Evolutionary conservation across 2,113 vertebrate genomes (phyloP).

Genomic region (Colinus virginianus): DNA sequence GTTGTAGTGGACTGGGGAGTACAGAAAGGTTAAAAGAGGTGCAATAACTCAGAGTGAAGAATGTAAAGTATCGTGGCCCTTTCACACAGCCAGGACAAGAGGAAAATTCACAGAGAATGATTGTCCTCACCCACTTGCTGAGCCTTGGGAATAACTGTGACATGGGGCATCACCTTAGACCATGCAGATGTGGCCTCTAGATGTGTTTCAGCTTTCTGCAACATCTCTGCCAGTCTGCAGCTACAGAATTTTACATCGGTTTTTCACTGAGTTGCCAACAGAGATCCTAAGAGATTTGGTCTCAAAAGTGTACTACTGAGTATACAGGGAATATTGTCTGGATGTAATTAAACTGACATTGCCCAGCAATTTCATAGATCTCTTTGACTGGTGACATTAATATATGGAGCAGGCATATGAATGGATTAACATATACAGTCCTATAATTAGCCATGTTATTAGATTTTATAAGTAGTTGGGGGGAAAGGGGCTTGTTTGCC

Average conservation of each 20-base stretch:
- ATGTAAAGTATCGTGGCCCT: fast-evolving
- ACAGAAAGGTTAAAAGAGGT: not conserved
- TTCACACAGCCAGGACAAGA: not conserved
- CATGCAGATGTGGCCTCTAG: not conserved
- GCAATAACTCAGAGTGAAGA: not conserved
- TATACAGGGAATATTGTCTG: constrained; percentile 17
- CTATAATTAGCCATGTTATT: constrained; percentile 71
- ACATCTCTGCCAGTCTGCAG: not conserved
- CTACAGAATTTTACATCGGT: not conserved
- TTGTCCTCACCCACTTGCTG: not conserved
- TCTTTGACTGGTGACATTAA: constrained; percentile 40
- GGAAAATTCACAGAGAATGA: not conserved
- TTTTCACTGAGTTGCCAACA: not conserved
- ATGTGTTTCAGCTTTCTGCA: not conserved
- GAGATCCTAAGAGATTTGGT: not conserved
- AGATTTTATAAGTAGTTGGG: constrained; percentile 56
- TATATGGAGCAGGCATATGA: constrained; percentile 31
- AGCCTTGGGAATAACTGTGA: not conserved
- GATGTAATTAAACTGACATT: constrained; percentile 44
- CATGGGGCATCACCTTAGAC: not conserved
- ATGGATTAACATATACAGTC: constrained; percentile 3
- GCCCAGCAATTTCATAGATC: constrained; percentile 33
- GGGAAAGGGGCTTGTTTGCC: constrained; percentile 58
- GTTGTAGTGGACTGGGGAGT: not conserved
- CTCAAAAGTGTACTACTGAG: not conserved